Evolutionary conservation across 2,888 invertebrate species (phyloP).

Genomic region (Agrochola macilenta): DNA sequence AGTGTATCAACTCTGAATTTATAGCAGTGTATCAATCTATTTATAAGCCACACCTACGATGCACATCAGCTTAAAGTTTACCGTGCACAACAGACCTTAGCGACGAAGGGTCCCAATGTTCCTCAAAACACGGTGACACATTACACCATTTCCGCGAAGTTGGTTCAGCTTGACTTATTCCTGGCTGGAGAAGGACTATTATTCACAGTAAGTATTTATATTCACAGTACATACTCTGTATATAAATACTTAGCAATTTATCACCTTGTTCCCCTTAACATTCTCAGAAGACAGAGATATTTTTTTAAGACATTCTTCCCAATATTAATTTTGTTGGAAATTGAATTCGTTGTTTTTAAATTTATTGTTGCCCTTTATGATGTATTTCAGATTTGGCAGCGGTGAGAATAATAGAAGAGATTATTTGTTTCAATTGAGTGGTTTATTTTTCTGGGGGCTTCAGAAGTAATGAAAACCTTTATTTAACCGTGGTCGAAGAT

Average conservation of each 20-base stretch:
- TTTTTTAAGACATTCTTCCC: slow-evolving; percentile 32
- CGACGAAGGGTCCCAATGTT: slow-evolving; percentile 17
- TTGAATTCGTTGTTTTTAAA: slow-evolving; percentile 29
- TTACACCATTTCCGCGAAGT: slow-evolving; percentile 58
- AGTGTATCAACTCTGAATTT: neutral
- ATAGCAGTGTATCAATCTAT: neutral
- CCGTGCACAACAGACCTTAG: neutral
- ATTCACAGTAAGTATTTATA: slow-evolving; percentile 36
- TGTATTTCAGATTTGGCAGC: neutral
- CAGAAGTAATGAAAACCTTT: neutral
- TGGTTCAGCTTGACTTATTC: slow-evolving; percentile 48
- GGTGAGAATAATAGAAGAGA: neutral
- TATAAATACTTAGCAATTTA: slow-evolving; percentile 66
- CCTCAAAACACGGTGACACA: slow-evolving; percentile 55
- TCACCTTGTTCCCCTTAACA: slow-evolving; percentile 50
- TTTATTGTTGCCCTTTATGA: slow-evolving; percentile 18
- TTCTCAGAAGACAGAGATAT: slow-evolving; percentile 34
- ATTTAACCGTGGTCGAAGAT: too few species aligned
- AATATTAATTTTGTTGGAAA: slow-evolving; percentile 33
- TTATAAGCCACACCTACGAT: neutral
- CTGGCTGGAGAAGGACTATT: slow-evolving; percentile 45
- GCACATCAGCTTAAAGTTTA: neutral
- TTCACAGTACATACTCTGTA: slow-evolving; percentile 28
- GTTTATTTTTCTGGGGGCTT: neutral
- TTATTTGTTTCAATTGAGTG: slow-evolving; percentile 1